These are phyloP conservation scores for Pseudois nayaur DNA, from an alignment of 2,113 vertebrate species.

Conservation along the genomic window DNA sequence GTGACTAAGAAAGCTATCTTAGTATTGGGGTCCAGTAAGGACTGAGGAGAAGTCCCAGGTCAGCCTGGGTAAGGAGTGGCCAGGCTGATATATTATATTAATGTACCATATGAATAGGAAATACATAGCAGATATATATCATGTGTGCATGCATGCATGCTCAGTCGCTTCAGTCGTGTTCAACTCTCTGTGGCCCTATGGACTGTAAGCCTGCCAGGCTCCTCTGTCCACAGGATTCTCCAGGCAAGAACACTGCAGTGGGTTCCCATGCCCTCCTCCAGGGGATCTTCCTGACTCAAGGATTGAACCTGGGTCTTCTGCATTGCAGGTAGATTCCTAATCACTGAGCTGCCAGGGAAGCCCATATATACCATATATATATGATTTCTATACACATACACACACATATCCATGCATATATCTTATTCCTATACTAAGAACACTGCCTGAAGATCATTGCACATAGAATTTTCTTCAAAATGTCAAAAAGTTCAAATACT, in stretches of 20 bases:
- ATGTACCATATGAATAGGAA: neutral
- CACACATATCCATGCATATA: neutral
- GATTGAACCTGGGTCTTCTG: neutral
- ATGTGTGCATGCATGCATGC: neutral
- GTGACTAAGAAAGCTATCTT: neutral
- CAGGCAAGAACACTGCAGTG: neutral
- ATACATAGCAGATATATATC: neutral
- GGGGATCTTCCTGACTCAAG: neutral
- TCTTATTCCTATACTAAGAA: neutral
- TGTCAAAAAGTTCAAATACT: neutral
- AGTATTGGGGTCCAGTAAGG: fast-evolving
- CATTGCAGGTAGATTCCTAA: neutral
- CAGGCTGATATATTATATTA: neutral
- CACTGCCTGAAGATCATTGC: neutral
- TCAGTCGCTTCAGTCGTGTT: neutral
- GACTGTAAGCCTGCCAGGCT: neutral
- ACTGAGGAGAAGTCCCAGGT: neutral
- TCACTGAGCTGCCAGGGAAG: neutral
- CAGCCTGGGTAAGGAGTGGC: neutral
- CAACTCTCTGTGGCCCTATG: neutral
- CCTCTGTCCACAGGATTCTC: neutral
- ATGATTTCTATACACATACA: neutral
- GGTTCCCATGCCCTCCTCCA: neutral
- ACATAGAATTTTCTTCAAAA: neutral
- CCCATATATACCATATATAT: neutral